Conservation (phyloP, 2,888 invertebrate genomes). For the Volucella inflata region DNA sequence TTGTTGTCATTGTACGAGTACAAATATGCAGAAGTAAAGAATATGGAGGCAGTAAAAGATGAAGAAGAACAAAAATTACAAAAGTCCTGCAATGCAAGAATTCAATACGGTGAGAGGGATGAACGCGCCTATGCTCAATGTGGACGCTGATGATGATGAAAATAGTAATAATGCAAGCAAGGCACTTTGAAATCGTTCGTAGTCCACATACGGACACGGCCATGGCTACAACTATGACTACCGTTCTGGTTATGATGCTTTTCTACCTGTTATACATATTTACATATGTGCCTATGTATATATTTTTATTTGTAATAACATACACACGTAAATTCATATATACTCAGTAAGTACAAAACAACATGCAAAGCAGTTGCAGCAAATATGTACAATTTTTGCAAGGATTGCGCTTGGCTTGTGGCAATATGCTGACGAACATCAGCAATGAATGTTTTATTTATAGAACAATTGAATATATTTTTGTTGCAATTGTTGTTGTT, state of each 20-base stretch:
- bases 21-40: constrained; percentile 31
- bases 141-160: constrained; percentile 75
- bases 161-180: constrained; percentile 74
- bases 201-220: constrained; percentile 57
- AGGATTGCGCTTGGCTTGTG: constrained; percentile 62
- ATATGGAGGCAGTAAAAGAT: constrained; percentile 68
- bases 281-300: background rate
- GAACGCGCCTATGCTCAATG: constrained; percentile 72
- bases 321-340: background rate
- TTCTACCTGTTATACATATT: constrained; percentile 33
- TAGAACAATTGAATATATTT: constrained; percentile 74
- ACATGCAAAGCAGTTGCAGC: constrained; percentile 68
- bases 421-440: constrained; percentile 71
- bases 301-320: background rate
- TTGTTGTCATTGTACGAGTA: constrained; percentile 72
- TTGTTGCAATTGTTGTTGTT: constrained; percentile 75
- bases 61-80: constrained; percentile 73
- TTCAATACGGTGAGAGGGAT: constrained; percentile 68
- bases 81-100: constrained; percentile 72
- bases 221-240: background rate
- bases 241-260: background rate
- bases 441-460: constrained; percentile 75
- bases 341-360: constrained; percentile 47
- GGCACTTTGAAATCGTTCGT: constrained; percentile 68
- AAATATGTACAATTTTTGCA: constrained; percentile 70